These are phyloP conservation scores for Ptychobarbus kaznakovi DNA, from an alignment of 2,797 vertebrate species.

Conservation along the genomic window DNA sequence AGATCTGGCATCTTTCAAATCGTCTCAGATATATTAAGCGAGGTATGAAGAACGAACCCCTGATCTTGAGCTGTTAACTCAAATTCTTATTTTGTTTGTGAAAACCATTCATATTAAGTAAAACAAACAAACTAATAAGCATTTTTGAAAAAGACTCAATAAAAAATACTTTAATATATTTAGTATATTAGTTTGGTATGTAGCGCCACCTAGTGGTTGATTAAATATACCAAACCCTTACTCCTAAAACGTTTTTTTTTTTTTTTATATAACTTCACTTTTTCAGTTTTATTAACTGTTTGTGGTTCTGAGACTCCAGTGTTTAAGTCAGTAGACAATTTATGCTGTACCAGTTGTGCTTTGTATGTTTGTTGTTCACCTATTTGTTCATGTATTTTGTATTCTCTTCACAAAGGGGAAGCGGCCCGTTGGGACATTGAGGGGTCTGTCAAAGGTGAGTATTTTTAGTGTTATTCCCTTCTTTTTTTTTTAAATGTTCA, in stretches of 20 bases:
- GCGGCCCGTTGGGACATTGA: background rate
- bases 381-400: background rate
- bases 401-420: background rate
- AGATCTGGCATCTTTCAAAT: too few species aligned
- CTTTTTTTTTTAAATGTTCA: accelerated
- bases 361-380: background rate
- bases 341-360: background rate
- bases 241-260: too few species aligned
- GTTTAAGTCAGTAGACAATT: background rate
- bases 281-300: background rate
- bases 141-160: background rate
- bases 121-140: background rate
- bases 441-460: background rate
- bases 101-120: background rate
- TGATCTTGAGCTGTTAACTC: background rate
- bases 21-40: too few species aligned
- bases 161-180: background rate
- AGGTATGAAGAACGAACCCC: too few species aligned
- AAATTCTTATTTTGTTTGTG: background rate
- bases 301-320: background rate
- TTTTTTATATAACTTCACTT: background rate
- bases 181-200: too few species aligned
- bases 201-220: too few species aligned
- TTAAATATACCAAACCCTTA: too few species aligned
- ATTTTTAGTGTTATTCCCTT: too few species aligned